Evolutionary conservation across 2,888 invertebrate species (phyloP).

Genomic region (Anoplius nigerrimus): DNA sequence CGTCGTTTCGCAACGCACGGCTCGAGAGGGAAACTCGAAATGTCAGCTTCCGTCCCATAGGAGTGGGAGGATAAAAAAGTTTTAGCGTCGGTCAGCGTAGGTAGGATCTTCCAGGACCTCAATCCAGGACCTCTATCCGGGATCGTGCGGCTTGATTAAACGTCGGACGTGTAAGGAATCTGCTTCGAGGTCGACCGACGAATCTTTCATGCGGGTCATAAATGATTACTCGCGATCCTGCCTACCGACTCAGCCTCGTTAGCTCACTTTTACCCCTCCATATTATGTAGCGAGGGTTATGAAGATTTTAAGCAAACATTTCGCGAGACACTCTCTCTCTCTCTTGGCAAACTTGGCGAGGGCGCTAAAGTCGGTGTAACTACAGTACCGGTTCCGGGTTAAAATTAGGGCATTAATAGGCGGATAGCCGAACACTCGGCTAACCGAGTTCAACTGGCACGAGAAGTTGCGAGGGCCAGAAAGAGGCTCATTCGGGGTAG

Average conservation of each 20-base stretch:
- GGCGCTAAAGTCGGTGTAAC: neutral
- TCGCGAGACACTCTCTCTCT: neutral
- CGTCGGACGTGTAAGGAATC: no score
- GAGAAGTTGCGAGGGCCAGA: neutral
- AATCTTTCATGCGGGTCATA: neutral
- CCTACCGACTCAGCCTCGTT: neutral
- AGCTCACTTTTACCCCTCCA: neutral
- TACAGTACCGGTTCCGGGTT: neutral
- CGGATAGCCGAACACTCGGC: neutral
- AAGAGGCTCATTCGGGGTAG: neutral
- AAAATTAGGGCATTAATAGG: neutral
- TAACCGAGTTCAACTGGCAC: neutral
- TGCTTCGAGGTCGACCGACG: neutral
- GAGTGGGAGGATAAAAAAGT: no score
- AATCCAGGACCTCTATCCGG: no score
- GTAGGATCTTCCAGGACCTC: no score
- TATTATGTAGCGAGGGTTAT: neutral
- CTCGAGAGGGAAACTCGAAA: no score
- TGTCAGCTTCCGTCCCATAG: no score
- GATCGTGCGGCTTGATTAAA: no score
- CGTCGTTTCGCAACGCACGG: neutral
- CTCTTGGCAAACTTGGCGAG: neutral
- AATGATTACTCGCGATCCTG: neutral
- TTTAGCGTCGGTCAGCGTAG: no score
- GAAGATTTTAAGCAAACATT: neutral